Percentiles rank a stretch among this genome's conserved stretches.
phyloP scores from a whole-genome alignment of 64 coral and sea anemone genomes.

The Montipora efflorescens region DNA sequence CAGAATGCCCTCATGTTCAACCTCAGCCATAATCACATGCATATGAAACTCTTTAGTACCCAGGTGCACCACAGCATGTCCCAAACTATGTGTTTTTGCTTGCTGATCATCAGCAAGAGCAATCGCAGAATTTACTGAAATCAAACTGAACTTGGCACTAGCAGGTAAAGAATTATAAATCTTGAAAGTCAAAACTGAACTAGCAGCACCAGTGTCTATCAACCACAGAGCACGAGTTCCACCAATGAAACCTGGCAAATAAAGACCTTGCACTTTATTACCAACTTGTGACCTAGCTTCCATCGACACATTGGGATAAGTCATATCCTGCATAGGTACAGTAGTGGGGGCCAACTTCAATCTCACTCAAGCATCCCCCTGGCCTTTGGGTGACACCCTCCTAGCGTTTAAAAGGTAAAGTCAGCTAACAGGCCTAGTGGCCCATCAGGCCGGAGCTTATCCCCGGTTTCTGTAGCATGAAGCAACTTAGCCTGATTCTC shows the following conservation, averaged over 20 bases:
- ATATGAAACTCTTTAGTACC: too few species aligned
- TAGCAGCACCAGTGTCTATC: slow-evolving; percentile 38
- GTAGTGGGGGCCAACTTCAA: neutral
- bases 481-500: too few species aligned
- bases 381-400: neutral
- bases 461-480: too few species aligned
- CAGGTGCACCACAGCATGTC: too few species aligned
- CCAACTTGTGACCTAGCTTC: neutral
- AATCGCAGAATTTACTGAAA: neutral
- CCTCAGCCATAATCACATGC: too few species aligned
- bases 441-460: too few species aligned
- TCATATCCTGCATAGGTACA: neutral
- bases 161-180: slow-evolving; percentile 47
- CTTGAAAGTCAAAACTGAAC: slow-evolving; percentile 41
- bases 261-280: slow-evolving; percentile 39
- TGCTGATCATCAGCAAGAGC: neutral
- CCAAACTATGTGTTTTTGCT: too few species aligned
- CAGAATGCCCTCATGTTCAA: too few species aligned
- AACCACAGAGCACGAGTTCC: neutral
- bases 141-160: neutral
- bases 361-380: neutral
- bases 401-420: too few species aligned
- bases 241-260: neutral
- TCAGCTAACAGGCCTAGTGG: too few species aligned
- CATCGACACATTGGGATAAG: slow-evolving; percentile 3